Evolutionary conservation across 2,797 vertebrate genomes (phyloP).

Genomic region (Tenualosa ilisha): DNA sequence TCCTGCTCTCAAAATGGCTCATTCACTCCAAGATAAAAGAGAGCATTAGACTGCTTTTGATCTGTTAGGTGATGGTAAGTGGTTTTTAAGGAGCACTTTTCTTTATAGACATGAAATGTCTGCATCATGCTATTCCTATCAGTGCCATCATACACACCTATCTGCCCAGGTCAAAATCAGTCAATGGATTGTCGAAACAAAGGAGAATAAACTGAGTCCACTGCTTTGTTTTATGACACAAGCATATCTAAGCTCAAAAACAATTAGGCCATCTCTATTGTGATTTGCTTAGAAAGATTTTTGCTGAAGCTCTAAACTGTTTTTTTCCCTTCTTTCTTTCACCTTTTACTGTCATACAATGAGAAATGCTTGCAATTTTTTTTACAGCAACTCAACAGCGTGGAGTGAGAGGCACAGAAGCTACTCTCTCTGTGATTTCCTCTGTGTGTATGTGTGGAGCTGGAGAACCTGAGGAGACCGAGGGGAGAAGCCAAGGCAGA

Average conservation of each 20-base stretch:
- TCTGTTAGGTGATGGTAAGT: neutral
- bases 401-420: neutral
- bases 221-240: neutral
- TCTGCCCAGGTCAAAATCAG: neutral
- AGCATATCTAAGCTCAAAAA: neutral
- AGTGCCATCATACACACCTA: neutral
- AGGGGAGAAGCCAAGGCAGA: neutral
- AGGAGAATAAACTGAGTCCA: neutral
- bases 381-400: neutral
- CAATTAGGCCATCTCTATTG: neutral
- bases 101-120: neutral
- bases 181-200: neutral
- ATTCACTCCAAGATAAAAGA: slow-evolving; percentile 7
- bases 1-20: neutral
- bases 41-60: neutral
- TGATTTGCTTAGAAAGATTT: no score
- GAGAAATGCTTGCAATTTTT: neutral
- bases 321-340: no score
- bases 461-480: neutral
- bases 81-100: neutral
- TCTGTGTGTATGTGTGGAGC: neutral
- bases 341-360: neutral
- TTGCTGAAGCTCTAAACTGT: no score
- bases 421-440: neutral
- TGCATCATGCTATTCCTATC: neutral